Evolutionary conservation across 2,113 vertebrate genomes (phyloP).

Genomic region (Gulo gulo): DNA sequence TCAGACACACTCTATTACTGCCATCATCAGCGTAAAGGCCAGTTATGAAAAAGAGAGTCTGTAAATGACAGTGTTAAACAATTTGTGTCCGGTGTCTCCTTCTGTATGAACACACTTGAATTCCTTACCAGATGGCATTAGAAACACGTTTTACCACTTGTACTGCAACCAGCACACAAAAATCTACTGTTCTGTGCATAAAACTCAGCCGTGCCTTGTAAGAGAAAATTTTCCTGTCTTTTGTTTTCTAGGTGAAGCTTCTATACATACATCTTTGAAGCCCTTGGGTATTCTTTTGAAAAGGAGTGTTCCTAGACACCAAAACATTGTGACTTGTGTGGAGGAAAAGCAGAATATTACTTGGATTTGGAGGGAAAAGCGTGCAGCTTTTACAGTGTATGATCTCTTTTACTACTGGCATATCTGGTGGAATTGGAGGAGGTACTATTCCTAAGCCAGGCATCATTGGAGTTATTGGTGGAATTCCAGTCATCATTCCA

Average conservation of each 20-base stretch:
- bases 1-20: background rate
- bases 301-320: conserved; percentile 24
- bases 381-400: conserved; percentile 99
- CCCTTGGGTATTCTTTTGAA: conserved; percentile 29
- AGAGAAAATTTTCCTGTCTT: conserved; percentile 11
- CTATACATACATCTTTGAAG: background rate
- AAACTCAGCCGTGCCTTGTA: conserved; percentile 8
- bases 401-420: conserved; percentile 94
- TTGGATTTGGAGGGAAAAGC: conserved; percentile 96
- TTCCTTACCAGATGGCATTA: background rate
- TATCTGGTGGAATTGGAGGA: conserved; percentile 89
- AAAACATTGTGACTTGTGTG: background rate
- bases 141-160: background rate
- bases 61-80: background rate
- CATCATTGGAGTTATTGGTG: conserved; percentile 95
- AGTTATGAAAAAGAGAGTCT: conserved; percentile 12
- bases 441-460: conserved; percentile 93
- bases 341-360: conserved; percentile 81
- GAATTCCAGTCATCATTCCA: conserved; percentile 95
- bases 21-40: background rate
- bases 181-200: background rate
- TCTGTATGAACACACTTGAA: conserved; percentile 21
- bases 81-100: background rate
- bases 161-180: conserved; percentile 15
- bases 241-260: conserved; percentile 34